phyloP scores from a whole-genome alignment of 2,113 vertebrate genomes.

The Atlantisia rogersi region DNA sequence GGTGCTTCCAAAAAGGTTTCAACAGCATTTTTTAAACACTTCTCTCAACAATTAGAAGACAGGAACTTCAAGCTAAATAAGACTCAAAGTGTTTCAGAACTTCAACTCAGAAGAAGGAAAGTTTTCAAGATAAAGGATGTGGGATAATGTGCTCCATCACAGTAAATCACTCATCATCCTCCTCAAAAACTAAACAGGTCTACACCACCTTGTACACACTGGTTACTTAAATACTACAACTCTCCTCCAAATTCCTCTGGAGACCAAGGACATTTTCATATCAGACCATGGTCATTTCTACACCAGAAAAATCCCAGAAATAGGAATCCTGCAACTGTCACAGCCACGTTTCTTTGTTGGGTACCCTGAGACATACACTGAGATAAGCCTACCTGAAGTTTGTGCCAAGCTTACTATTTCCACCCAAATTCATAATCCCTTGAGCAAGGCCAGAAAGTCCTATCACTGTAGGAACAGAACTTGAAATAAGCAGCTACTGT shows the following conservation, averaged over 20 bases:
- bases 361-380: not conserved
- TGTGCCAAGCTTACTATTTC: not conserved
- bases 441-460: not conserved
- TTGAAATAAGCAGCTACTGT: not conserved
- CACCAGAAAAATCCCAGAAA: not conserved
- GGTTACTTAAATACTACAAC: not conserved
- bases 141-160: not conserved
- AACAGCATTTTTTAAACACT: not conserved
- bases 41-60: not conserved
- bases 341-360: not conserved
- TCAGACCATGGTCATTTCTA: not conserved
- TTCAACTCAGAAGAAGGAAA: not conserved
- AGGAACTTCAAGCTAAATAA: not conserved
- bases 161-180: no score
- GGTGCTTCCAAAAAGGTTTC: not conserved
- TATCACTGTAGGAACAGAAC: not conserved
- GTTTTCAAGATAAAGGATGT: not conserved
- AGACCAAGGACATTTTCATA: not conserved
- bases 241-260: not conserved
- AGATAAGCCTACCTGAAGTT: not conserved
- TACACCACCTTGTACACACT: accelerated
- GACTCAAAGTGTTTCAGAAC: not conserved
- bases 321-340: not conserved
- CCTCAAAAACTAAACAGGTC: not conserved
- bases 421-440: not conserved